Percentiles rank a stretch among this genome's conserved stretches.
These are phyloP conservation scores for Calephelis virginiensis DNA, from an alignment of 1,140 invertebrate species.

Conservation along the genomic window DNA sequence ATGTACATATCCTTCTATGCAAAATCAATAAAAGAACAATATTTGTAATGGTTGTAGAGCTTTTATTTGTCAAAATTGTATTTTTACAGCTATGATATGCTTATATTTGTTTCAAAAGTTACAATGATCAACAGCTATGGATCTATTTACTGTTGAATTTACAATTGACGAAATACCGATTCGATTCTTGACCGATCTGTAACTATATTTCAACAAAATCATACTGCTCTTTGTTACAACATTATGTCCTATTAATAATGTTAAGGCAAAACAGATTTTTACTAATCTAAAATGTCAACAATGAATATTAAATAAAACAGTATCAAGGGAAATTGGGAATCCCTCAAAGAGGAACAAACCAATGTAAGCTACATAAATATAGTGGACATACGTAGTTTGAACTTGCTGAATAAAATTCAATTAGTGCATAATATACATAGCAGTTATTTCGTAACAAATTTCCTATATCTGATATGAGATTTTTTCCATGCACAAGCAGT, in stretches of 20 bases:
- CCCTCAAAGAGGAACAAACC: conserved; percentile 52
- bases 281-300: conserved; percentile 77
- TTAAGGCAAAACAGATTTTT: conserved; percentile 76
- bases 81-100: conserved; percentile 92
- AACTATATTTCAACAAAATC: conserved; percentile 71
- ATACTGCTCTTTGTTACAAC: conserved; percentile 69
- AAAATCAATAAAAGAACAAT: conserved; percentile 49
- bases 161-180: conserved; percentile 70
- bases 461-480: neutral
- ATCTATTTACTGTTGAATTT: conserved; percentile 61
- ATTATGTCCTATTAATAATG: conserved; percentile 73
- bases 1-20: neutral
- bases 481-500: neutral
- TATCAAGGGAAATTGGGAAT: conserved; percentile 54
- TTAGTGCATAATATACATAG: conserved; percentile 54
- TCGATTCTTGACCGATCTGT: conserved; percentile 60
- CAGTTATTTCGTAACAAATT: neutral
- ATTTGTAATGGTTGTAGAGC: conserved; percentile 80
- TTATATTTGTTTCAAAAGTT: conserved; percentile 87
- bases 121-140: conserved; percentile 78
- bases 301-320: conserved; percentile 74
- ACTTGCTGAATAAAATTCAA: conserved; percentile 69
- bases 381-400: conserved; percentile 74
- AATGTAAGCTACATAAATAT: conserved; percentile 69
- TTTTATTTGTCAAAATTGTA: conserved; percentile 85